phyloP scores from a whole-genome alignment of 2,113 vertebrate genomes.

The Odocoileus virginianus region DNA sequence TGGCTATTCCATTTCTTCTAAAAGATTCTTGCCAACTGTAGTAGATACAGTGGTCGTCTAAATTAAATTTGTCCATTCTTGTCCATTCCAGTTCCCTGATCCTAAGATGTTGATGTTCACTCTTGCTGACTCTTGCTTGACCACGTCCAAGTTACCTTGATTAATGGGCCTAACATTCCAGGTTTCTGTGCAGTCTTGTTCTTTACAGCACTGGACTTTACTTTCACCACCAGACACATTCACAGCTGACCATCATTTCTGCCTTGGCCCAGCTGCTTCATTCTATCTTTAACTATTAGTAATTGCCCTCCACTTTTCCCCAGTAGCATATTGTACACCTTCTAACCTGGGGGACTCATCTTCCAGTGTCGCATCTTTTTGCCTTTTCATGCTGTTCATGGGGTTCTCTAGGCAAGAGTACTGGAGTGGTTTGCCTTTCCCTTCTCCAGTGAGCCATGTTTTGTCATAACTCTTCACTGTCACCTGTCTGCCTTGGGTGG shows the following conservation, averaged over 20 bases:
- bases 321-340: not conserved
- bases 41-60: not conserved
- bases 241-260: not conserved
- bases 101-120: not conserved
- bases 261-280: not conserved
- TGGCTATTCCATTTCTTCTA: not conserved
- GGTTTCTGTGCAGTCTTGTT: not conserved
- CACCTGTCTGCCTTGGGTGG: not conserved
- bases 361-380: not conserved
- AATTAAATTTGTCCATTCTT: not conserved
- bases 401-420: not conserved
- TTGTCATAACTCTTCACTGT: not conserved
- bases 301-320: not conserved
- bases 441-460: not conserved
- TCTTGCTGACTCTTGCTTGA: not conserved
- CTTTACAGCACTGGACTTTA: not conserved
- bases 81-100: not conserved
- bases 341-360: not conserved
- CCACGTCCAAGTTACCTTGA: not conserved
- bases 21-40: not conserved
- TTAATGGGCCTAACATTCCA: not conserved
- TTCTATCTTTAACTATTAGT: not conserved
- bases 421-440: not conserved
- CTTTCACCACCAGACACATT: not conserved
- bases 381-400: not conserved